Base-by-base conservation (phyloP, 2,888 invertebrate species). In the Megamerina dolium region DNA sequence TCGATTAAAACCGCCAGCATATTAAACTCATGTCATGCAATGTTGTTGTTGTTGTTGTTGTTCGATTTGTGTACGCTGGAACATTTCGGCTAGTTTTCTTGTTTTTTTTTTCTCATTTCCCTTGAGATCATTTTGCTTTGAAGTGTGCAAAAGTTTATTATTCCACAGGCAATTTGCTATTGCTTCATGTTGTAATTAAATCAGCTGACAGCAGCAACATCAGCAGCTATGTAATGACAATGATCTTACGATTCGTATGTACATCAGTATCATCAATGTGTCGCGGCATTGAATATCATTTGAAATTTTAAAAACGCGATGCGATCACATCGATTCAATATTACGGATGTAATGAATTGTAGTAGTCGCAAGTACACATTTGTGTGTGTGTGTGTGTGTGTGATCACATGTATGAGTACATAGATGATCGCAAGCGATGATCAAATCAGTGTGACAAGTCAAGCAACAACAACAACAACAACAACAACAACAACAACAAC, bases 131-230 rank as follows among this genome's bases (percentile, higher is more conserved):
- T 46, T 50, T 50, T 44, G 44, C 48, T 30, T 31, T 43, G n/a
- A 19, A 45, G 38, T 48, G 40, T 36, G 37, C 29, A 45, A 17
- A 35, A 31, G 18, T 34, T 37, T 38, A 26, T 35, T 30, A 27
- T 19, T 18, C 21, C 30, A 32, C 16, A 3, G 27, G 23, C 50
- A 48, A 48, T 51, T 48, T 48, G 44, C 46, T 42, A 39, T 30
- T 37, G 45, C 37, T 40, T n/a, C n/a, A n/a, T n/a, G 40, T 45
- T 27, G 46, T 48, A 48, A 51, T 51, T 51, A 48, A 51, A 51
- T 46, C 40, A 48, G 42, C n/a, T 17, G 18, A 8, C 23, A 6
- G 10, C 10, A 23, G 6, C 23, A 23, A 10, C 23, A 23, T 10
- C 23, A 23, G 10, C 8, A 10, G 8, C 10, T 8, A 23, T 10